Base-by-base conservation (phyloP, 2,797 vertebrate species). In the Thripadectes ignobilis region DNA sequence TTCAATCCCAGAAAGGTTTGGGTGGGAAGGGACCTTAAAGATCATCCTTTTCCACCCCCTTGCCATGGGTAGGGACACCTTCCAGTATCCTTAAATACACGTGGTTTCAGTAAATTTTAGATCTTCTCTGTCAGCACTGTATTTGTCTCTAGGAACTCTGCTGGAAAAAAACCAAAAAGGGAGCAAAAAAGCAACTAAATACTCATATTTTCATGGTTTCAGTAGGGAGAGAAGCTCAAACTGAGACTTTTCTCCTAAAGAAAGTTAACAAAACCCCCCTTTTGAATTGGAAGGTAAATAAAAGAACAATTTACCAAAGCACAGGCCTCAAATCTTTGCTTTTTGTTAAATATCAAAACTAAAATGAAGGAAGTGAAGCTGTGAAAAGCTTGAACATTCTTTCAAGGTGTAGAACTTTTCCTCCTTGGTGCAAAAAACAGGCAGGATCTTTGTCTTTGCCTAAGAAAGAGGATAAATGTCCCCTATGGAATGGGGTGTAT, bases 401-500 rank as follows among this genome's bases (percentile, higher is more conserved):
- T 76, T 52, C 36, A 39, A 32, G 24, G 8, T 69, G 12, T 14
- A 67, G 52, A 78, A 51, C 17, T 49, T 55, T 17, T n/a, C 18
- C 24, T 85, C 18, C 19, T 46, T 19, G 23, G 4, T 71, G 14
- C 15, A 54, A 15, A 78, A 77, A 9, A 8, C 12, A 18, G 55
- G 19, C 55, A 45, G 41, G 45, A 14, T 36, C 59, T 83, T 13
- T 41, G 27, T 55, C n/a, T 23, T 32, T 29, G 39, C 57, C 57
- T 15, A 16, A 61, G 61, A 21, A 51, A 12, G 58, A 67, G 51
- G 38, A 29, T 22, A 12, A 12, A 30, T 34, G 19, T 26, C 24
- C 13, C 49, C 7, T 32, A 1, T 18, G 30, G 58, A 48, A 57
- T 4, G 1, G 12, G 9, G 34, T 12, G 2, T 12, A 8, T 59